Percentiles rank a stretch among this genome's conserved stretches.
Evolutionary conservation across 2,888 invertebrate species (phyloP).

Genomic region (Eupithecia vulgata): DNA sequence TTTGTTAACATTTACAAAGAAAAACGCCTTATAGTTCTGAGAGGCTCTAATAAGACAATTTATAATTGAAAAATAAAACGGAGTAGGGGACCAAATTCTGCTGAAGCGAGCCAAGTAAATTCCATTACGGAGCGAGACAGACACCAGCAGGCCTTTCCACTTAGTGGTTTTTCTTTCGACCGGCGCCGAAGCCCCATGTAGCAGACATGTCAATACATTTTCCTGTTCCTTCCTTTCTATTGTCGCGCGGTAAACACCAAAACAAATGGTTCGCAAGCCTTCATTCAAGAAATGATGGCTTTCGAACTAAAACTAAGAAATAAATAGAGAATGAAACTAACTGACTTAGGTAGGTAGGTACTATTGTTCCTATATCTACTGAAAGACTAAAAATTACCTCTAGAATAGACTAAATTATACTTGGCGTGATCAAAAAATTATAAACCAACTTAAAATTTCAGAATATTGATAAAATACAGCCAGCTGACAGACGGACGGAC

Average conservation of each 20-base stretch:
- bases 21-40: background rate
- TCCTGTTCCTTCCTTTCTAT: slow-evolving; percentile 40
- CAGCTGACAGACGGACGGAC: too few relatives aligned
- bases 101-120: slow-evolving; percentile 58
- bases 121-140: slow-evolving; percentile 60
- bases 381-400: background rate
- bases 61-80: slow-evolving; percentile 17
- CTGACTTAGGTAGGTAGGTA: background rate
- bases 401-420: too few relatives aligned
- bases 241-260: slow-evolving; percentile 24
- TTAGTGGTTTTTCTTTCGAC: slow-evolving; percentile 61
- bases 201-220: slow-evolving; percentile 50
- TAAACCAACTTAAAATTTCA: too few relatives aligned
- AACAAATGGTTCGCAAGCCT: slow-evolving; percentile 23
- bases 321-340: background rate
- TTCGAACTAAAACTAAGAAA: too few relatives aligned
- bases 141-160: slow-evolving; percentile 60
- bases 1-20: background rate
- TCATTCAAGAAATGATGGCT: slow-evolving; percentile 16
- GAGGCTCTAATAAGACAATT: background rate
- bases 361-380: background rate
- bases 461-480: too few relatives aligned
- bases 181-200: slow-evolving; percentile 48
- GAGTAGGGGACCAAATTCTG: slow-evolving; percentile 47
- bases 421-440: too few relatives aligned